These are phyloP conservation scores for Linurgus olivaceus DNA, from an alignment of 2,797 vertebrate genomes.

Conservation along the genomic window DNA sequence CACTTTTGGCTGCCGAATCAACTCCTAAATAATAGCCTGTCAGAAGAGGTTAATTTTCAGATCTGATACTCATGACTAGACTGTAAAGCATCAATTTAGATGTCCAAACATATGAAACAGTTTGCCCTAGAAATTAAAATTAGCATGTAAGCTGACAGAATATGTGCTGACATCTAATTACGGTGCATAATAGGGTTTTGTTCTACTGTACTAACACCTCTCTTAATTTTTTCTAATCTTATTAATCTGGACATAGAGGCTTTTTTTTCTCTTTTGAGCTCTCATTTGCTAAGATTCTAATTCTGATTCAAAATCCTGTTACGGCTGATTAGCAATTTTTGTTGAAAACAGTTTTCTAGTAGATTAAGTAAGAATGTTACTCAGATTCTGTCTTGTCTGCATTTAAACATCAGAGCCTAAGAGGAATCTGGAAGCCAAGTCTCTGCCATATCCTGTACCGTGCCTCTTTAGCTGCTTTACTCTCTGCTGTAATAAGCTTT, in stretches of 20 bases:
- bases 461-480: not conserved
- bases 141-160: not conserved
- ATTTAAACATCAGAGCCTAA: not conserved
- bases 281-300: not conserved
- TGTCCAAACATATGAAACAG: not conserved
- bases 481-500: not conserved
- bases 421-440: not conserved
- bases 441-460: not conserved
- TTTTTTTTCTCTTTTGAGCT: not conserved
- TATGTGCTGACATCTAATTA: conserved; percentile 15
- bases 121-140: conserved; percentile 26
- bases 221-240: not conserved
- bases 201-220: not conserved
- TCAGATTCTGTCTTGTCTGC: not conserved
- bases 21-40: conserved; percentile 21
- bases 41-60: conserved; percentile 14
- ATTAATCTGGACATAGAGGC: not conserved
- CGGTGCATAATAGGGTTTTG: not conserved
- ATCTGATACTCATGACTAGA: not conserved
- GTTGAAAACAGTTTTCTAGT: not conserved
- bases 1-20: not conserved
- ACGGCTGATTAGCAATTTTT: not conserved
- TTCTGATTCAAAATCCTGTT: not conserved
- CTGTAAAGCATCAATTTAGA: not conserved
- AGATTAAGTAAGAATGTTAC: not conserved